Base-by-base conservation (phyloP, 2,888 invertebrate species). In the Machimus atricapillus region DNA sequence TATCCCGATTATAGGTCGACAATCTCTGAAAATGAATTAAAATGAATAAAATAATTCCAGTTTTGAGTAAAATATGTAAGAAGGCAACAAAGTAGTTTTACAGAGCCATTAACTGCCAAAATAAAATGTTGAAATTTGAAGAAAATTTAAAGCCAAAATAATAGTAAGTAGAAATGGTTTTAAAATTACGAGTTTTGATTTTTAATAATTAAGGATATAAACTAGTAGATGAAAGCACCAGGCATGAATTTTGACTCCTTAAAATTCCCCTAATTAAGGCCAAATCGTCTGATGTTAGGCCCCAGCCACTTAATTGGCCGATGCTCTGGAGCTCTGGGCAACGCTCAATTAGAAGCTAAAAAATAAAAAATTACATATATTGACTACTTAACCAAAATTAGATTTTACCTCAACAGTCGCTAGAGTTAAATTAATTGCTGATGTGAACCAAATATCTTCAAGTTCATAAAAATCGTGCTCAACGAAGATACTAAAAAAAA, bases 371-470 rank as follows among this genome's bases (percentile, higher is more conserved):
- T 52, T n/a, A 27, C 12, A 2, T 46, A 46, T 16, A 46, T 40
- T 40, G 6, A 12, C 0, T 14, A 16, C 3, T 46, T 46, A 46
- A 46, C 0, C 1, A 0, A 14, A 14, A 46, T 46, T 43, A 14
- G 9, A 34, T 52, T 23, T 83, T 73, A 83, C 83, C 73, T 66
- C 83, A 66, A 83, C 83, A 66, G 66, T 40, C 0, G 95, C 94
- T 5, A 93, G 91, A 0, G 95, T 95, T 40, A 96, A 92, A 81
- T 94, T 94, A 9, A 94, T 94, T 0, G 96, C 96, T 90, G 94
- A 93, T 1, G 95, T 95, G 89, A 96, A 95, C 95, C 95, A 95
- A 87, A 96, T 92, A 87, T 95, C 94, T 92, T 96, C 95, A 73
- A 96, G 92, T 88, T 93, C 91, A 46, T 93, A 92, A 90, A 96